Conservation (phyloP, 2,113 vertebrate genomes). For the Nettapus auritus region DNA sequence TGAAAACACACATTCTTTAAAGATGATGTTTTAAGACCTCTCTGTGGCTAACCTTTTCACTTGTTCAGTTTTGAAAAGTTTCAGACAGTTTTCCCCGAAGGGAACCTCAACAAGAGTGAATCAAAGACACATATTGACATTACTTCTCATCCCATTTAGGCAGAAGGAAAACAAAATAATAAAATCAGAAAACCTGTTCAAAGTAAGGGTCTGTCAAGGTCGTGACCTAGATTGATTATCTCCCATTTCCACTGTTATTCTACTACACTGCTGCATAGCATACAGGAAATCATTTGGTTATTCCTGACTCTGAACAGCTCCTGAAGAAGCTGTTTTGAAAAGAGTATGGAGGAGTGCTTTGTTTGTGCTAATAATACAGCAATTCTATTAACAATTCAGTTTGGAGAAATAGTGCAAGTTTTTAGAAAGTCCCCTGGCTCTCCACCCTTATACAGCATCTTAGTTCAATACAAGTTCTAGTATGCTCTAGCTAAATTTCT, state of each 20-base stretch:
- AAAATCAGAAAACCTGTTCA: not conserved
- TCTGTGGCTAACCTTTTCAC: not conserved
- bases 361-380: not conserved
- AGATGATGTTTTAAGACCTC: not conserved
- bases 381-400: not conserved
- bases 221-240: not conserved
- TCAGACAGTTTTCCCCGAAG: not conserved
- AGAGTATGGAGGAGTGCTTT: not conserved
- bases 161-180: not conserved
- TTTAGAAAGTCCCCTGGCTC: not conserved
- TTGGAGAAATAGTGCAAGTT: not conserved
- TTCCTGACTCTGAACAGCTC: not conserved
- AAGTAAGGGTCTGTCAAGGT: not conserved
- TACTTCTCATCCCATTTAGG: not conserved
- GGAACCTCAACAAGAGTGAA: not conserved
- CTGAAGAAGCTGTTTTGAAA: not conserved
- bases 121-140: not conserved
- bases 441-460: not conserved
- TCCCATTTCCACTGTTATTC: not conserved
- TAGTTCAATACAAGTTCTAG: not conserved
- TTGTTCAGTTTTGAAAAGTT: not conserved
- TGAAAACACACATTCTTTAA: not conserved
- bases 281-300: not conserved
- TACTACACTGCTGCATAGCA: not conserved
- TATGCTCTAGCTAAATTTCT: not conserved